A percentile compares a stretch with the other conserved stretches of the same genome.
Conservation (phyloP, 2,888 invertebrate species). For the Cheilosia scutellata region DNA sequence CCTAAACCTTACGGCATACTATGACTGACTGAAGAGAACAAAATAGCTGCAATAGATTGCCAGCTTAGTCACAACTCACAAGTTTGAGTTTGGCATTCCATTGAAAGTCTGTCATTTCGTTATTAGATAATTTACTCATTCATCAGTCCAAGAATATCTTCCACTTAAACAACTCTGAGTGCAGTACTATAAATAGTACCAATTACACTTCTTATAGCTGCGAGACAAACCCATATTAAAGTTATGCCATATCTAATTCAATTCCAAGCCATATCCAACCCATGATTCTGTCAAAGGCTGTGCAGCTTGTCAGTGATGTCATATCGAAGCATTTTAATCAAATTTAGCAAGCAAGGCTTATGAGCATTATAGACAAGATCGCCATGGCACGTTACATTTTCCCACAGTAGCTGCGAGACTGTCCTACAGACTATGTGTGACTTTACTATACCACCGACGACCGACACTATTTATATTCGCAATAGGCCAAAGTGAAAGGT, state of each 20-base stretch:
- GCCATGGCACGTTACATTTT: constrained; percentile 17
- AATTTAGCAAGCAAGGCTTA: constrained; percentile 44
- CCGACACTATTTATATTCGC: constrained; percentile 9
- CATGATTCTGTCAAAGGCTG: background rate
- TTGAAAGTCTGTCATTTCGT: no score
- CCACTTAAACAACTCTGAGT: background rate
- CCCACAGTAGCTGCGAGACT: constrained; percentile 21
- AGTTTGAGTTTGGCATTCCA: no score
- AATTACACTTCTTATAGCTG: background rate
- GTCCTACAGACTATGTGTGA: constrained; percentile 22
- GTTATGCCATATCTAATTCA: background rate
- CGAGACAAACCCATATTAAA: constrained; percentile 3
- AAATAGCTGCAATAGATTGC: no score
- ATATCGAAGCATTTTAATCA: constrained; percentile 52
- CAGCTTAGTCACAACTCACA: no score
- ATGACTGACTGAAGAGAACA: no score
- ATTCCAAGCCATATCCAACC: constrained; percentile 12
- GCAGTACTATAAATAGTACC: constrained; percentile 1
- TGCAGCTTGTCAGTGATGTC: constrained; percentile 48
- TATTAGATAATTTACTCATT: no score
- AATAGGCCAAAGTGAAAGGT: constrained; percentile 48
- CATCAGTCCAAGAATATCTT: background rate
- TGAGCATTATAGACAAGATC: background rate
- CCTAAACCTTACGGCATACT: no score
- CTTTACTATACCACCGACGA: background rate